These are phyloP conservation scores for Melospiza melodia DNA, from an alignment of 2,113 vertebrate genomes.

Conservation along the genomic window DNA sequence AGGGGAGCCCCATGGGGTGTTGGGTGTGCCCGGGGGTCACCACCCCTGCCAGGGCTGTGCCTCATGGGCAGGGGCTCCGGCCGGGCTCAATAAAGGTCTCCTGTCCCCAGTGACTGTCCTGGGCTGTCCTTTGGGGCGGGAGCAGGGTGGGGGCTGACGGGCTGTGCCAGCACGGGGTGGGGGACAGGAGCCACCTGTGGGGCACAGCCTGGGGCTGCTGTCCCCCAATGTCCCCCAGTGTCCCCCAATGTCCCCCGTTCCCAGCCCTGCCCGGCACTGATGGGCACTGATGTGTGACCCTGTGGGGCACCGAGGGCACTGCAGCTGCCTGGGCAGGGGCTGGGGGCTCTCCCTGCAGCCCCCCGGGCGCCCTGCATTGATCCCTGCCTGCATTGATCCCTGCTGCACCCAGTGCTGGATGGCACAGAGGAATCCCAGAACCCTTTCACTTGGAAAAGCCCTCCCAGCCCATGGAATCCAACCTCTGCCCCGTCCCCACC, in stretches of 20 bases:
- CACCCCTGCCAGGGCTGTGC: accelerated
- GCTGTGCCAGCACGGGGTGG: not conserved
- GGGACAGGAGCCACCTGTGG: accelerated
- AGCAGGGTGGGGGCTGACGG: not conserved
- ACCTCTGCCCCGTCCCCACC: accelerated
- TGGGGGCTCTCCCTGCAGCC: not conserved
- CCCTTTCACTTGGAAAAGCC: accelerated
- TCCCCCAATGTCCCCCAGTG: too few relatives aligned
- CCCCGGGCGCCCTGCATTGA: not conserved
- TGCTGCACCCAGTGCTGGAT: not conserved
- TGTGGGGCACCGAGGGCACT: not conserved
- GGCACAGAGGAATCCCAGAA: not conserved
- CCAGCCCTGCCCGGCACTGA: not conserved
- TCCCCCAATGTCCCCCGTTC: too few relatives aligned
- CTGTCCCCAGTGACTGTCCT: not conserved
- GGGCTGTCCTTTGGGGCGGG: not conserved
- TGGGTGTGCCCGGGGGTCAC: accelerated
- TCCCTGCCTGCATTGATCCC: too few relatives aligned
- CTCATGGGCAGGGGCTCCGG: too few relatives aligned
- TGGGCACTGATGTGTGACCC: not conserved
- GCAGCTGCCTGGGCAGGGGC: not conserved
- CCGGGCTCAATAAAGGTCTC: constrained; percentile 41
- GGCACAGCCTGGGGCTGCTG: not conserved
- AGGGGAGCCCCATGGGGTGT: not conserved
- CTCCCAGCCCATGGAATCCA: accelerated